Evolutionary conservation across 1,140 invertebrate species (phyloP), one percentile per base, ranked within the genome.

Genomic region (Trichonephila inaurata): DNA sequence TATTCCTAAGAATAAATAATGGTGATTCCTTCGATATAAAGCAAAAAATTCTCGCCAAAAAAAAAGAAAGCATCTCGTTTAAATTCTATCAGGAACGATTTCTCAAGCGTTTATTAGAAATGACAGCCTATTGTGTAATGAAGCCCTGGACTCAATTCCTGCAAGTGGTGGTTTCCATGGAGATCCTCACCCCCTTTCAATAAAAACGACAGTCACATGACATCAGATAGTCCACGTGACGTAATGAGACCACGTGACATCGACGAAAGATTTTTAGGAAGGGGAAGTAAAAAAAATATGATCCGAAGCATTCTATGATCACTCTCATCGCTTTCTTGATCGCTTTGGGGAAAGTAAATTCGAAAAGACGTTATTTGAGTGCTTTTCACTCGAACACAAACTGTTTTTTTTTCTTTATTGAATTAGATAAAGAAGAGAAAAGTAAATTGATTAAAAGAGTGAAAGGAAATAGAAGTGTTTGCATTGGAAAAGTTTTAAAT

Each of bases 101-200:
- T 77, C 33, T 77, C 72, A 77, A 28, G 28, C 72, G 72, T 77
- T 77, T 77, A 77, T 77, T 77, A 77, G 72, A 77, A 77, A 77
- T 77, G 72, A 77, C 72, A 77, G 72, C 28, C 28, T 28, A 77
- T 77, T 77, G 72, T 77, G 72, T 77, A 77, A 77, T 77, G 72
- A 77, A 33, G 72, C 72, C 72, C 33, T 6, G 72, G 72, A 40
- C 72, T 85, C 58, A 24, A 33, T 77, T 77, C 21, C 82, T 85
- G 21, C 21, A 85, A 77, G 33, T 77, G 24, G 33, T 58, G 82
- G 58, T 60, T 58, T 14, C 82, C 58, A 60, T 51, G 82, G 82
- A 60, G 58, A 85, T 85, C 12, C 58, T 12, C 7, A 51, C 21
- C 51, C 44, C 21, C 82, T 85, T 85, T 85, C 82, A 85, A 44